Evolutionary conservation across 2,113 vertebrate species (phyloP).

Genomic region (Dromaius novaehollandiae): DNA sequence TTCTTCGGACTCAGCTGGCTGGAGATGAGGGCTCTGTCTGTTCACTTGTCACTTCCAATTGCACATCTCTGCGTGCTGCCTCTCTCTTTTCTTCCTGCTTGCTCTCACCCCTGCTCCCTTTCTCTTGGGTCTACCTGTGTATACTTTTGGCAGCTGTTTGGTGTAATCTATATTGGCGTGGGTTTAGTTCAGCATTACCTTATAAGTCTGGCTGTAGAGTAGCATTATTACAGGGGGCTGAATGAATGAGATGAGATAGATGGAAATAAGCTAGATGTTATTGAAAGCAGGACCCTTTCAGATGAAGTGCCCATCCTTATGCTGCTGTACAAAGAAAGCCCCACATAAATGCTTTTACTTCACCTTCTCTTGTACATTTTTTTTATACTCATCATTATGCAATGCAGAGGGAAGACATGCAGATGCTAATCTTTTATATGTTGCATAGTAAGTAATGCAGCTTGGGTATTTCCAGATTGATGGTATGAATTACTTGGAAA

Average conservation of each 20-base stretch:
- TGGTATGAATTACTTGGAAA: background rate
- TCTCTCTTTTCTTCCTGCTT: background rate
- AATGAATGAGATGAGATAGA: background rate
- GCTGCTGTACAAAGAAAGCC: background rate
- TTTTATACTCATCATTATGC: background rate
- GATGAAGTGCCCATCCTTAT: background rate
- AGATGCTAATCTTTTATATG: background rate
- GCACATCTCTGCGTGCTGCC: accelerated
- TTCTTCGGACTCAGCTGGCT: background rate
- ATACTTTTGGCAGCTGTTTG: background rate
- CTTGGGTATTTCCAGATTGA: background rate
- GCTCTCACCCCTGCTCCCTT: background rate
- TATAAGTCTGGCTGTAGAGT: background rate
- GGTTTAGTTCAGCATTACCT: background rate
- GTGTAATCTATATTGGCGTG: background rate
- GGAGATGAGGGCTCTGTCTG: background rate
- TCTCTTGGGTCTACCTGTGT: accelerated
- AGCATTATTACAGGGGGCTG: background rate
- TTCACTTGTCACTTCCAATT: background rate
- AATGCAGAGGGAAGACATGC: background rate
- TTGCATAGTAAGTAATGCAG: background rate
- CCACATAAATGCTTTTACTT: background rate
- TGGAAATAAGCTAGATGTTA: background rate
- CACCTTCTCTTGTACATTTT: background rate
- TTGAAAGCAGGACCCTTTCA: background rate